A percentile compares a stretch with the other conserved stretches of the same genome.
Conservation (phyloP, 2,113 vertebrate genomes). For the Anolis sagrei region DNA sequence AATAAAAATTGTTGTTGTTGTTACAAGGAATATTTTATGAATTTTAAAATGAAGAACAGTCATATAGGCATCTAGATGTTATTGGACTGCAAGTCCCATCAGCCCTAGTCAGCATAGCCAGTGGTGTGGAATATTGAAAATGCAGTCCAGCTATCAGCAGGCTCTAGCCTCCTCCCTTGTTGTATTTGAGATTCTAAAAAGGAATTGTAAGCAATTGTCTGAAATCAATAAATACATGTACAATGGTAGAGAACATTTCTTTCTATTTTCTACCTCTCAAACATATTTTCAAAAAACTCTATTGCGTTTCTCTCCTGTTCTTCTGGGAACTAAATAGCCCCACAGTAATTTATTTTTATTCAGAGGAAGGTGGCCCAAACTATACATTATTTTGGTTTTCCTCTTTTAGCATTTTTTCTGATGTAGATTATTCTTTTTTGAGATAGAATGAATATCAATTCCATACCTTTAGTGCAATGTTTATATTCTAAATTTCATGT, state of each 20-base stretch:
- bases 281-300: neutral
- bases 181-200: too few species aligned
- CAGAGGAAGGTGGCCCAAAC: neutral
- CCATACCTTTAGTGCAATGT: neutral
- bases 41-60: too few species aligned
- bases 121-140: too few species aligned
- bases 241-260: neutral
- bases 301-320: neutral
- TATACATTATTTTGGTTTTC: neutral
- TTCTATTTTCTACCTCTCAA: neutral
- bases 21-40: too few species aligned
- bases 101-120: too few species aligned
- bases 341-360: neutral
- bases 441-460: neutral
- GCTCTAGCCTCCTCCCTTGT: too few species aligned
- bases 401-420: neutral
- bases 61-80: too few species aligned
- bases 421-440: neutral
- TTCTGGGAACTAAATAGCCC: neutral
- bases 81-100: too few species aligned
- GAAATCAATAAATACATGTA: neutral
- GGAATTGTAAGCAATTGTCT: too few species aligned
- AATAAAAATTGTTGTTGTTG: too few species aligned
- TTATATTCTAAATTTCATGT: neutral
- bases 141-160: too few species aligned